phyloP scores from a whole-genome alignment of 2,113 vertebrate genomes.

The Cromileptes altivelis region DNA sequence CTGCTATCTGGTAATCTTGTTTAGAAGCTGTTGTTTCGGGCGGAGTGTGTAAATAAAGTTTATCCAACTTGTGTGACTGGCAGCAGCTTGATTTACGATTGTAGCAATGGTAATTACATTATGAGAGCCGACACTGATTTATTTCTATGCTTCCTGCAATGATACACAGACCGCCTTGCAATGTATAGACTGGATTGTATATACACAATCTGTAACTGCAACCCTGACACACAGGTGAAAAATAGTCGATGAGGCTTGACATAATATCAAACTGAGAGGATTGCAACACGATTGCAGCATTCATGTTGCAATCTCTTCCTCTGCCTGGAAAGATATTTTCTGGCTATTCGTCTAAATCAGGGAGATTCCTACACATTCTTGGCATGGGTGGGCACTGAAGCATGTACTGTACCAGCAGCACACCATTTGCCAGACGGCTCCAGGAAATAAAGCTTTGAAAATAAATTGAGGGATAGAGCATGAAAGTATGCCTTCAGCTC shows the following conservation, averaged over 20 bases:
- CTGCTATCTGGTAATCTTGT: not conserved
- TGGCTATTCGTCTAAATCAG: constrained; percentile 30
- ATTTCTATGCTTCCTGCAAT: constrained; percentile 4
- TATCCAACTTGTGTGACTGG: constrained; percentile 12
- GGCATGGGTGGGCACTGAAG: constrained; percentile 51
- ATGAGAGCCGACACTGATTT: constrained; percentile 16
- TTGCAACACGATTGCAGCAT: constrained; percentile 41
- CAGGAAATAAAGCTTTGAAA: constrained; percentile 73
- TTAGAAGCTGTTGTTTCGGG: constrained; percentile 10
- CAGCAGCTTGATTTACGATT: constrained; percentile 7
- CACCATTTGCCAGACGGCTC: constrained; percentile 59
- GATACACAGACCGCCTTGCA: not conserved
- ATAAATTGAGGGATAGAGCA: constrained; percentile 65
- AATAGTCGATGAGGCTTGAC: not conserved
- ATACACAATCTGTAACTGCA: not conserved
- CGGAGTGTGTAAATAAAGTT: constrained; percentile 27
- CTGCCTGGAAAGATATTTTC: constrained; percentile 44
- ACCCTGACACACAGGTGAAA: not conserved
- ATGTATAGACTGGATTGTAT: not conserved
- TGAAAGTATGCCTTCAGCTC: constrained; percentile 68
- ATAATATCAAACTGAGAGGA: not conserved
- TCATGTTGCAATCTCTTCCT: not conserved
- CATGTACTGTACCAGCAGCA: constrained; percentile 57
- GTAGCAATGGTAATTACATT: constrained; percentile 13
- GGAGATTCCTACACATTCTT: constrained; percentile 69